A percentile compares a stretch with the other conserved stretches of the same genome.
Evolutionary conservation across 2,113 vertebrate genomes (phyloP).

Genomic region (Myotis brandtii): DNA sequence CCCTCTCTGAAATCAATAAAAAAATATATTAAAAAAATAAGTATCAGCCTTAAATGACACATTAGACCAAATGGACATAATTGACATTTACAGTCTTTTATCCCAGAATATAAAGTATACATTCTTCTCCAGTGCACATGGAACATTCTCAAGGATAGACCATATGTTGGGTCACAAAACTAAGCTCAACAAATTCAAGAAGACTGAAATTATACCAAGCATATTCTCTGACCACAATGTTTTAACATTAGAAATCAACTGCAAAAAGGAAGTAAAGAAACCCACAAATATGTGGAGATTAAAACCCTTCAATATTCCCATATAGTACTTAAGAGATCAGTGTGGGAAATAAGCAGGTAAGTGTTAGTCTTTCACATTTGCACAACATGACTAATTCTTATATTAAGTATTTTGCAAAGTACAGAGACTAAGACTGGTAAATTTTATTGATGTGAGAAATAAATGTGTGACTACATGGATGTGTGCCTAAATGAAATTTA

Average conservation of each 20-base stretch:
- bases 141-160: background rate
- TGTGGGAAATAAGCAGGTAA: background rate
- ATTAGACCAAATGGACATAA: background rate
- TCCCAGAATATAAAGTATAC: background rate
- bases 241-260: background rate
- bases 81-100: background rate
- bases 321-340: background rate
- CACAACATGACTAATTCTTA: background rate
- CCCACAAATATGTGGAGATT: background rate
- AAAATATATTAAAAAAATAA: background rate
- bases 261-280: background rate
- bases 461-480: background rate
- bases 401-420: constrained; percentile 1
- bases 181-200: background rate
- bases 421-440: background rate
- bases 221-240: background rate
- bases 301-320: background rate
- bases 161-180: background rate
- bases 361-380: constrained; percentile 25
- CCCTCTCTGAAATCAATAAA: too few species aligned
- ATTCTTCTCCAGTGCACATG: background rate
- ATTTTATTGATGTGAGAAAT: background rate
- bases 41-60: background rate
- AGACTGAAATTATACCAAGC: background rate
- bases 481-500: background rate